A percentile compares a stretch with the other conserved stretches of the same genome.
These are phyloP conservation scores for Lutjanus campechanus DNA, from an alignment of 2,797 vertebrate genomes.

Conservation along the genomic window DNA sequence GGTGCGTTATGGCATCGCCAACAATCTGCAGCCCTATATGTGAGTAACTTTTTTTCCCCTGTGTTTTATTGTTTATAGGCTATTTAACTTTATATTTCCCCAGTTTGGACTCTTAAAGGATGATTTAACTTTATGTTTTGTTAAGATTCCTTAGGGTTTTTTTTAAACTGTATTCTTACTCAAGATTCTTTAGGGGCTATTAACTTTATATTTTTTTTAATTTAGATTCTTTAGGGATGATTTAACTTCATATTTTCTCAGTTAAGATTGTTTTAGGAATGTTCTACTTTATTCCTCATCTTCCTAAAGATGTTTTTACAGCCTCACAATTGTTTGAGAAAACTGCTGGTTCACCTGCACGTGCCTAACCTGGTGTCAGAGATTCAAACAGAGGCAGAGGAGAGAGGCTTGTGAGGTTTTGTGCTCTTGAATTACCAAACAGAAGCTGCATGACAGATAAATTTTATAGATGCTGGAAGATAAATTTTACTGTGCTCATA, in stretches of 20 bases:
- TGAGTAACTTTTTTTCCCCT: constrained; percentile 75
- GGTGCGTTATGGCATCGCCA: constrained; percentile 69
- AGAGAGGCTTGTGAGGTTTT: neutral
- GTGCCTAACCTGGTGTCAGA: constrained; percentile 39
- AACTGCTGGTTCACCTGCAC: constrained; percentile 46
- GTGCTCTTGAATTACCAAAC: neutral
- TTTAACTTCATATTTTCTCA: neutral
- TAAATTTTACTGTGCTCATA: constrained; percentile 19
- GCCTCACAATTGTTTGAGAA: constrained; percentile 7
- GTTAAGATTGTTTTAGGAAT: neutral
- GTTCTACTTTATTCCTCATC: neutral
- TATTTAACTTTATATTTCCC: neutral
- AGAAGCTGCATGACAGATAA: constrained; percentile 9
- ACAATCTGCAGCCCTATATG: constrained; percentile 84
- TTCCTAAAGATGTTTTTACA: constrained; percentile 5
- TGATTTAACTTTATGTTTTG: neutral
- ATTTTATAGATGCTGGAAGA: neutral
- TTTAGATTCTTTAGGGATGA: neutral
- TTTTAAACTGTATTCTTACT: no score
- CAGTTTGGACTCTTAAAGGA: neutral
- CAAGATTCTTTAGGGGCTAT: neutral
- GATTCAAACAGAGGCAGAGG: constrained; percentile 17
- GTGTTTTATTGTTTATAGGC: neutral
- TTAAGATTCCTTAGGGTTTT: no score
- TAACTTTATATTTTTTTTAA: neutral